A percentile compares a stretch with the other conserved stretches of the same genome.
These are phyloP conservation scores for Latheticus oryzae DNA, from an alignment of 2,888 invertebrate species.

Conservation along the genomic window DNA sequence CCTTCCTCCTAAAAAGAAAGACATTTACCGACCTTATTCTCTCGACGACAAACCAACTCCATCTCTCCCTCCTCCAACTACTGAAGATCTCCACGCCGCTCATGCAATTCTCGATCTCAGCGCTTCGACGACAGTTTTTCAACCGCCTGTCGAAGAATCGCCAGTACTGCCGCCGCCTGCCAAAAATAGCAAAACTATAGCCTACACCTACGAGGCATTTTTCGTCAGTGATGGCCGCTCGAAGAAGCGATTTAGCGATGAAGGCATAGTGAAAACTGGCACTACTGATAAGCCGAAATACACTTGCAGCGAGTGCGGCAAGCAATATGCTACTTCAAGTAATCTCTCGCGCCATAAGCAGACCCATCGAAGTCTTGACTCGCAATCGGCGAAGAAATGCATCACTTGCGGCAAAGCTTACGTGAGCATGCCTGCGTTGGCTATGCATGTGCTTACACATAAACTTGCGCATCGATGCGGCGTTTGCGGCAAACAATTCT, in stretches of 20 bases:
- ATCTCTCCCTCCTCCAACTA: constrained; percentile 66
- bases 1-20: constrained; percentile 90
- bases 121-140: constrained; percentile 82
- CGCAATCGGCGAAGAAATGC: constrained; percentile 93
- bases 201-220: constrained; percentile 92
- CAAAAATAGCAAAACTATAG: constrained; percentile 77
- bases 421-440: constrained; percentile 97
- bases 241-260: constrained; percentile 66
- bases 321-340: constrained; percentile 91
- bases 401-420: constrained; percentile 96
- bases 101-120: constrained; percentile 91
- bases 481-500: constrained; percentile 94
- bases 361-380: constrained; percentile 93
- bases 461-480: constrained; percentile 92
- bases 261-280: constrained; percentile 52
- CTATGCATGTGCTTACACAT: constrained; percentile 94
- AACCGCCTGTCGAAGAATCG: constrained; percentile 64
- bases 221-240: constrained; percentile 90
- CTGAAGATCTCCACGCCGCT: constrained; percentile 88
- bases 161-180: constrained; percentile 28
- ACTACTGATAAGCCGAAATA: constrained; percentile 68
- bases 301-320: constrained; percentile 89
- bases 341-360: constrained; percentile 92
- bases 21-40: constrained; percentile 90
- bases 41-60: constrained; percentile 74